Conservation (phyloP, 1,140 invertebrate genomes). For the Neodiprion pinetum region DNA sequence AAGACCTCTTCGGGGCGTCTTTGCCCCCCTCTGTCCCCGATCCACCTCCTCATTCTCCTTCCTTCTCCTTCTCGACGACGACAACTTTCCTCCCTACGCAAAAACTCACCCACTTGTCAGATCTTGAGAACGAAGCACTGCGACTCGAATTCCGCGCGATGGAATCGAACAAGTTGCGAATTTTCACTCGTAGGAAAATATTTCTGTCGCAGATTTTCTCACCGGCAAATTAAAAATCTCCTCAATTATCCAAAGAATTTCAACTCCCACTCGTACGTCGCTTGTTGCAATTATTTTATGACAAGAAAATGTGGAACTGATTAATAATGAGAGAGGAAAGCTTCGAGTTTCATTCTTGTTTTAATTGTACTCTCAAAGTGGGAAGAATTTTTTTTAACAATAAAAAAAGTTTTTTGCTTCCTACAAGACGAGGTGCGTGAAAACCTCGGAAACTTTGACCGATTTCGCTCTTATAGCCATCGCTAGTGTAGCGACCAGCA, state of each 20-base stretch:
- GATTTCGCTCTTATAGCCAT: neutral
- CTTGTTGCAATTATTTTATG: no score
- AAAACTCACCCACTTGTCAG: constrained; percentile 35
- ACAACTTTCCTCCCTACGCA: constrained; percentile 11
- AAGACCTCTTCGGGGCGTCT: constrained; percentile 2
- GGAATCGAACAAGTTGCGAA: neutral
- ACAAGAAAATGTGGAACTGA: no score
- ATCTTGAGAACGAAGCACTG: neutral
- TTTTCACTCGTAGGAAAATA: neutral
- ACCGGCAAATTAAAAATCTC: neutral
- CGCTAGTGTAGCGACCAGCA: neutral
- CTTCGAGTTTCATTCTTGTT: no score
- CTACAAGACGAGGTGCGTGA: neutral
- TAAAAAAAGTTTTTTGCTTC: neutral
- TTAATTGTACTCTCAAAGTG: no score
- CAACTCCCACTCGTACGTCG: no score
- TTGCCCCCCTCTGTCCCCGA: neutral
- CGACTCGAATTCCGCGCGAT: neutral
- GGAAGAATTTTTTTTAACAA: no score
- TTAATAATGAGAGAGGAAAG: no score
- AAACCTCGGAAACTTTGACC: neutral
- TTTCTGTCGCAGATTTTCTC: neutral
- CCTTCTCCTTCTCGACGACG: neutral
- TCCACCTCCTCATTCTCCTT: neutral
- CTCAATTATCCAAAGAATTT: neutral